Base-by-base conservation (phyloP, 2,113 vertebrate species). In the Fulmarus glacialis region DNA sequence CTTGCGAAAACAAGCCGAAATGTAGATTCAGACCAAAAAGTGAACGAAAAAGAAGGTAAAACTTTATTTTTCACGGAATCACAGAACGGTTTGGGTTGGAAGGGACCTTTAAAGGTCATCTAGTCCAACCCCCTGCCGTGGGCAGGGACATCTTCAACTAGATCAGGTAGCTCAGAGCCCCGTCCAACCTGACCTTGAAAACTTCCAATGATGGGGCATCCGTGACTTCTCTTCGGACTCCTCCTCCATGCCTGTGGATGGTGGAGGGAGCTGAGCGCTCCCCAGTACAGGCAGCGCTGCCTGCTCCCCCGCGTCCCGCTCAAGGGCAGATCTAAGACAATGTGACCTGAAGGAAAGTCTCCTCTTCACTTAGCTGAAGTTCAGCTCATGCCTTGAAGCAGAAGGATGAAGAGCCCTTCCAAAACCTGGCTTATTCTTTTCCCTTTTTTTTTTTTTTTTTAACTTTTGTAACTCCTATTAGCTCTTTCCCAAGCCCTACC, bases 181-280 rank as follows among this genome's bases (percentile, higher is more conserved):
- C 4, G 2, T 64, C 27, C 64, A 79, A 16, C 26, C 66, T 52
- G 73, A 3, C n/a, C 58, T 58, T 36, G 89, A 63, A 71, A 7
- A 15, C 30, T 71, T 55, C 21, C 64, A 63, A 1, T 2, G 50
- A 27, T 48, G 71, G 17, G 26, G 10, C 53, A 75, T 13, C 45
- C 47, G 26, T 8, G 27, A 30, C 12, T 42, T 43, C 78, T 58
- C 30, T 59, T 12, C 27, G 36, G 42, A 30, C 21, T 32, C 42
- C 40, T 24, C 6, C 4, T 34, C 47, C 64, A 70, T 5, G 2
- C 0, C 1, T 4, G 68, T 15, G n/a, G 66, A 19, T 2, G 8
- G 43, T 18, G 64, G 64, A 47, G 43, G 64, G 21, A 34, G 64
- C 42, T 34, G 64, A 67, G 80, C 1, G 5, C 32, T 36, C 47